phyloP scores from a whole-genome alignment of 2,888 invertebrate species.

The Nesidiocoris tenuis region DNA sequence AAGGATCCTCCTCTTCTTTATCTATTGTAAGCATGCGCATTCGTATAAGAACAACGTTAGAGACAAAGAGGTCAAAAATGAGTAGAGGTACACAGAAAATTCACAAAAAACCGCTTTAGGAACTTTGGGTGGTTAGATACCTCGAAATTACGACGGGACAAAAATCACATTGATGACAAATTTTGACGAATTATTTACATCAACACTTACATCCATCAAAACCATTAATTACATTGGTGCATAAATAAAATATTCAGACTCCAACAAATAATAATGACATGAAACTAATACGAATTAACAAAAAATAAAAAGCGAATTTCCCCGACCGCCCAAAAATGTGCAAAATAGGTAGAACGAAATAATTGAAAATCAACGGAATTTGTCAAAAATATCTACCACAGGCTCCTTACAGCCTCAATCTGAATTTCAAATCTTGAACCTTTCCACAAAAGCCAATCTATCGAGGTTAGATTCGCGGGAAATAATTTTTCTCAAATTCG shows the following conservation, averaged over 20 bases:
- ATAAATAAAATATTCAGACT: no score
- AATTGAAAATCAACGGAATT: neutral
- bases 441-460: neutral
- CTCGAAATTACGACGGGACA: no score
- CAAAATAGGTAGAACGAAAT: neutral
- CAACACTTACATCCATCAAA: no score
- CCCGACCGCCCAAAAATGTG: neutral
- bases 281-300: no score
- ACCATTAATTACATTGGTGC: no score
- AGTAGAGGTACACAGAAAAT: no score
- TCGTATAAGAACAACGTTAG: conserved; percentile 7
- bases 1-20: conserved; percentile 25
- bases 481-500: neutral
- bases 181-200: no score
- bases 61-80: neutral
- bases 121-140: no score
- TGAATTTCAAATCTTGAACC: neutral
- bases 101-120: no score
- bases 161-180: no score
- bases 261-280: no score
- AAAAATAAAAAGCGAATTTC: no score
- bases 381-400: neutral
- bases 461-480: neutral
- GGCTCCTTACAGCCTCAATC: neutral
- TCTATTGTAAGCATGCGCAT: conserved; percentile 21